These are phyloP conservation scores for Oxycera nigricornis DNA, from an alignment of 2,888 invertebrate genomes.

Conservation along the genomic window DNA sequence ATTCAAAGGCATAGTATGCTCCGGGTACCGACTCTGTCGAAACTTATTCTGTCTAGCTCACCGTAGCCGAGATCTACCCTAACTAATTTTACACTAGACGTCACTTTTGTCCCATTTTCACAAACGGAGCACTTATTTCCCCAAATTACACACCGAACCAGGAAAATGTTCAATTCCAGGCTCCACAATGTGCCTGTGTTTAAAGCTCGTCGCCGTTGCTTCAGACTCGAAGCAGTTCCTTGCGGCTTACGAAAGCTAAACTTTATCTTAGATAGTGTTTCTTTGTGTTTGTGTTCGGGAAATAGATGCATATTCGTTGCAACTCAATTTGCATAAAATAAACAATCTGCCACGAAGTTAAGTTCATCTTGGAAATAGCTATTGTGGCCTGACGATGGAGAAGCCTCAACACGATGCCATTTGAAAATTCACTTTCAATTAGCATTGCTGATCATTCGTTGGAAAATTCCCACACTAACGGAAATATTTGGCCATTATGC, in stretches of 20 bases:
- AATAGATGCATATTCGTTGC: background rate
- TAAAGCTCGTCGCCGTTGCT: background rate
- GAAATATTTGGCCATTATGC: background rate
- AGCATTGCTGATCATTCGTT: background rate
- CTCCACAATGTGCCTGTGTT: too few species aligned
- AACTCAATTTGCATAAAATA: background rate
- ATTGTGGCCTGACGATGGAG: background rate
- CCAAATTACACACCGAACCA: too few species aligned
- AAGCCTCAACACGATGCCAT: background rate
- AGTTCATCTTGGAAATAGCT: background rate
- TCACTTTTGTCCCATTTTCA: too few species aligned
- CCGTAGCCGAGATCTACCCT: too few species aligned
- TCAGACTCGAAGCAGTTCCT: too few species aligned
- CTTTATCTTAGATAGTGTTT: background rate
- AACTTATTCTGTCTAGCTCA: too few species aligned
- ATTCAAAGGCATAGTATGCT: too few species aligned
- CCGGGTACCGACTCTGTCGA: too few species aligned
- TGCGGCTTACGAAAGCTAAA: background rate
- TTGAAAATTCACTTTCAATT: conserved; percentile 2
- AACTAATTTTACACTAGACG: too few species aligned
- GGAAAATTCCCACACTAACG: background rate
- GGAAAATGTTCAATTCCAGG: too few species aligned
- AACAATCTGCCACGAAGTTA: background rate
- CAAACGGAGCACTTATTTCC: too few species aligned
- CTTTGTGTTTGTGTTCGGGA: too few species aligned